Evolutionary conservation across 2,113 vertebrate species (phyloP).

Genomic region (Arenaria interpres): DNA sequence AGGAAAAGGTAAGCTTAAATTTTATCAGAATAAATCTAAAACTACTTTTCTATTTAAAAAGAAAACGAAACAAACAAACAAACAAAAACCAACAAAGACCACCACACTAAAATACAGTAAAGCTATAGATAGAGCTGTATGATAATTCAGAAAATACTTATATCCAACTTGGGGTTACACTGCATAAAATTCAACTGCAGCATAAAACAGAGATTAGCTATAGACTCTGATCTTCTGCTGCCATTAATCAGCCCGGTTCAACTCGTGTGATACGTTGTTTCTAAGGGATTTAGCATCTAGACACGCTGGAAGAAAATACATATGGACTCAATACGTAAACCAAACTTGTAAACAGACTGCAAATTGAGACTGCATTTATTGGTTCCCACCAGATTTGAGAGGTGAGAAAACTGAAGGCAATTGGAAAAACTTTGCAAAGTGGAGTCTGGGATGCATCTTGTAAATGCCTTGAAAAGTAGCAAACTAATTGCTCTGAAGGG

Average conservation of each 20-base stretch:
- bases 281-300: background rate
- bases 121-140: background rate
- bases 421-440: background rate
- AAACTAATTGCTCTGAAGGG: background rate
- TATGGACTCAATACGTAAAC: background rate
- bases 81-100: no score
- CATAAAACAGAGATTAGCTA: background rate
- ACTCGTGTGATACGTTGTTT: fast-evolving
- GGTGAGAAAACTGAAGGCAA: background rate
- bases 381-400: background rate
- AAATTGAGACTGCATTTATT: background rate
- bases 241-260: background rate
- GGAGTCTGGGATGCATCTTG: background rate
- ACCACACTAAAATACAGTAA: background rate
- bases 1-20: background rate
- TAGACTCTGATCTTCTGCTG: background rate
- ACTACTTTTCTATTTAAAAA: background rate
- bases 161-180: background rate
- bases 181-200: background rate
- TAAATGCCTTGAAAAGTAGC: background rate
- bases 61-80: background rate
- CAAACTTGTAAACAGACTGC: background rate
- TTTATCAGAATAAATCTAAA: background rate
- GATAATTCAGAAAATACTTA: background rate
- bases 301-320: background rate